Evolutionary conservation across 2,113 vertebrate genomes (phyloP).

Genomic region (Melospiza georgiana): DNA sequence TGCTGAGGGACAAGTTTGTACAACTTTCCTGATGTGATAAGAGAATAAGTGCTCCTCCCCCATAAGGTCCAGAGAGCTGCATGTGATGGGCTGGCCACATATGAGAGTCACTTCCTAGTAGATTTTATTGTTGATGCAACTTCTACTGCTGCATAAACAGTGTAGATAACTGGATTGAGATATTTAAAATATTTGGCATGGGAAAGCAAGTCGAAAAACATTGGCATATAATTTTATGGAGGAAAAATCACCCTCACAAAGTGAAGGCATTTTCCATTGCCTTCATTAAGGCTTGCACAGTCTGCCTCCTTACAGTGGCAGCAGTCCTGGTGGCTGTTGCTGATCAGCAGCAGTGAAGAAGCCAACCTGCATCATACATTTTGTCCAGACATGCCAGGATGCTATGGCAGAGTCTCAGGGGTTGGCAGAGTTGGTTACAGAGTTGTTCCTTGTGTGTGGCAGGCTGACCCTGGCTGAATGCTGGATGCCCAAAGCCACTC

Average conservation of each 20-base stretch:
- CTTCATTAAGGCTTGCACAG: background rate
- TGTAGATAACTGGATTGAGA: background rate
- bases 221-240: background rate
- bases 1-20: background rate
- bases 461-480: background rate
- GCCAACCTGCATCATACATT: background rate
- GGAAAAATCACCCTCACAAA: background rate
- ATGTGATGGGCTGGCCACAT: background rate
- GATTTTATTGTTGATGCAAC: background rate
- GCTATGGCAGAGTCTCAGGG: accelerated
- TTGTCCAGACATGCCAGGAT: background rate
- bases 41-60: background rate
- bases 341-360: background rate
- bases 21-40: background rate
- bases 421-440: background rate
- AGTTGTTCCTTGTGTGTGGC: background rate
- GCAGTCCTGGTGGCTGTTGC: background rate
- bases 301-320: background rate
- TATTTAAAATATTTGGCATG: background rate
- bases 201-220: background rate
- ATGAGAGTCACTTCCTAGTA: background rate
- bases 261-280: background rate
- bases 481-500: background rate
- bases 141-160: background rate
- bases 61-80: accelerated